Conservation (phyloP, 2,888 invertebrate species). For the Cotesia congregata region DNA sequence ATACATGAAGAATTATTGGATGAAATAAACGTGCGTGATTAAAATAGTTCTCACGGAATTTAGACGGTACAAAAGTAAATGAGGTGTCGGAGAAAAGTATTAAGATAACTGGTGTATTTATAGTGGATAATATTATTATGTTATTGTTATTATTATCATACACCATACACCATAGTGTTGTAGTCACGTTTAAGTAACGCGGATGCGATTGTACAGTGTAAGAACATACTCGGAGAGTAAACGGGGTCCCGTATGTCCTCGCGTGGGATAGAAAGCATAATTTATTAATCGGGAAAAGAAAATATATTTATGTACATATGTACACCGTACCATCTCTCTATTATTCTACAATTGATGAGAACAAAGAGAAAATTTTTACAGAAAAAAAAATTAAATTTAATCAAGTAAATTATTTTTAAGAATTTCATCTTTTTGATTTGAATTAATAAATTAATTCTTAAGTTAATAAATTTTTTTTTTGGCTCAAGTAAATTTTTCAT, state of each 20-base stretch:
- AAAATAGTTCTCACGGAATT: background rate
- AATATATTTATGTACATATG: slow-evolving; percentile 28
- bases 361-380: background rate
- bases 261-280: slow-evolving; percentile 48
- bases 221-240: slow-evolving; percentile 1
- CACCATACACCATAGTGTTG: background rate
- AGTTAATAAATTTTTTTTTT: too few species aligned
- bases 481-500: too few species aligned
- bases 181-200: slow-evolving; percentile 42
- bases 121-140: slow-evolving; percentile 23
- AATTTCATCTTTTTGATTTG: too few species aligned
- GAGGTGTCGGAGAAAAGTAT: slow-evolving; percentile 1
- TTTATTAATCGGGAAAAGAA: slow-evolving; percentile 47
- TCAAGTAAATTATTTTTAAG: too few species aligned
- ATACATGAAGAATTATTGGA: background rate
- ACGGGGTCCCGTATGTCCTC: slow-evolving; percentile 41
- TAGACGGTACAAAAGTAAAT: background rate
- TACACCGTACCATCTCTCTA: background rate
- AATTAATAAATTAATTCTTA: too few species aligned
- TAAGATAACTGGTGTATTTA: background rate
- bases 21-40: background rate
- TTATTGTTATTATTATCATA: slow-evolving; percentile 24
- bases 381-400: slow-evolving; percentile 8
- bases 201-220: slow-evolving; percentile 34
- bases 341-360: background rate